phyloP scores from a whole-genome alignment of 2,888 invertebrate species.

The Drosophila pegasa region DNA sequence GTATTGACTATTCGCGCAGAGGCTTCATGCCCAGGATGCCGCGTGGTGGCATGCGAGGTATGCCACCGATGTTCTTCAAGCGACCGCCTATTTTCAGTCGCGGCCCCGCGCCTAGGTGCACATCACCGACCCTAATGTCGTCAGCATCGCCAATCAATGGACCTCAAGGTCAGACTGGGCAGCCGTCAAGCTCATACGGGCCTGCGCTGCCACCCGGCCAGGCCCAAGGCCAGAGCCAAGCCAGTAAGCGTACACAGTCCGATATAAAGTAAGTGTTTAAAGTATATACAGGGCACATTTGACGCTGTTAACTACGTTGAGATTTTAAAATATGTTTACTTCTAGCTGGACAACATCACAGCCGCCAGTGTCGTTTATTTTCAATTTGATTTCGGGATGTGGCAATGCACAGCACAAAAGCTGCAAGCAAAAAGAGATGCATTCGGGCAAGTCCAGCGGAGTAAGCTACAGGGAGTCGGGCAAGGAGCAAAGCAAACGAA shows the following conservation, averaged over 20 bases:
- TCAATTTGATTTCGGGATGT: conserved; percentile 54
- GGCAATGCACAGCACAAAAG: conserved; percentile 47
- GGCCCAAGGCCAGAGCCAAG: conserved; percentile 1
- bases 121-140: conserved; percentile 6
- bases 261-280: conserved; percentile 42
- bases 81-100: conserved; percentile 37
- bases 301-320: background rate
- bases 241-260: conserved; percentile 44
- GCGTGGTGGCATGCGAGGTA: conserved; percentile 65
- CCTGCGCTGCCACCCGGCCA: conserved; percentile 42
- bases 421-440: conserved; percentile 37
- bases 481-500: conserved; percentile 4
- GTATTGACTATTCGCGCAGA: conserved; percentile 59
- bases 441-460: background rate
- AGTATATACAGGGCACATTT: background rate
- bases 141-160: conserved; percentile 15
- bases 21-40: conserved; percentile 68
- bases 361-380: conserved; percentile 50
- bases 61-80: conserved; percentile 66
- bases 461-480: conserved; percentile 2
- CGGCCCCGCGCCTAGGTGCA: conserved; percentile 25
- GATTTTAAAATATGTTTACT: background rate
- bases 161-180: background rate
- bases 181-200: conserved; percentile 35
- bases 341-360: conserved; percentile 54